phyloP scores from a whole-genome alignment of 2,113 vertebrate genomes.

The Sturnus vulgaris region DNA sequence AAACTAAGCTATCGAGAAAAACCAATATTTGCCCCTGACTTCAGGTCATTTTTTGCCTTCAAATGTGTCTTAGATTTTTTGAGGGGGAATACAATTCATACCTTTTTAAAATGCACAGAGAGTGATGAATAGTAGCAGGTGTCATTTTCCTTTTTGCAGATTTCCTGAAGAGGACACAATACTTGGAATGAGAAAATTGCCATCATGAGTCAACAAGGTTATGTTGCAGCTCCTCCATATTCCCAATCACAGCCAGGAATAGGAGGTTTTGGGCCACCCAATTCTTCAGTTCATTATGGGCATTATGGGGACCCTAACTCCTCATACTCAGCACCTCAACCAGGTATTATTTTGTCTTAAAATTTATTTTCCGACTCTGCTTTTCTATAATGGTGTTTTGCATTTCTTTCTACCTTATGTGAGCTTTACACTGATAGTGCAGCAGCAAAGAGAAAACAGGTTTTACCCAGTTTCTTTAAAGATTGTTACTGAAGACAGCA shows the following conservation, averaged over 20 bases:
- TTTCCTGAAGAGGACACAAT: neutral
- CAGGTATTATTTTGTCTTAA: constrained; percentile 73
- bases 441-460: neutral
- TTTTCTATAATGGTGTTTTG: neutral
- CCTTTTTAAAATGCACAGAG: neutral
- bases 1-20: neutral
- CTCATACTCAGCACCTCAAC: constrained; percentile 63
- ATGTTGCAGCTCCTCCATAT: constrained; percentile 88
- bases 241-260: constrained; percentile 90
- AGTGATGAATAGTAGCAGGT: neutral
- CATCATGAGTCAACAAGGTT: constrained; percentile 94
- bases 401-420: neutral
- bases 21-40: neutral
- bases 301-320: constrained; percentile 80
- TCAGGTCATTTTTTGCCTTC: neutral
- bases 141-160: constrained; percentile 38
- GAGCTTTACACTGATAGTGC: neutral
- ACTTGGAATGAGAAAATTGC: constrained; percentile 59
- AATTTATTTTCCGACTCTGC: neutral
- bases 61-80: neutral
- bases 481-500: neutral
- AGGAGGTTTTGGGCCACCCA: constrained; percentile 77
- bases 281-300: constrained; percentile 78
- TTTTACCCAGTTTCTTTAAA: neutral
- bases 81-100: neutral